phyloP scores from a whole-genome alignment of 2,797 vertebrate species.

The Clarias platycephalus region DNA sequence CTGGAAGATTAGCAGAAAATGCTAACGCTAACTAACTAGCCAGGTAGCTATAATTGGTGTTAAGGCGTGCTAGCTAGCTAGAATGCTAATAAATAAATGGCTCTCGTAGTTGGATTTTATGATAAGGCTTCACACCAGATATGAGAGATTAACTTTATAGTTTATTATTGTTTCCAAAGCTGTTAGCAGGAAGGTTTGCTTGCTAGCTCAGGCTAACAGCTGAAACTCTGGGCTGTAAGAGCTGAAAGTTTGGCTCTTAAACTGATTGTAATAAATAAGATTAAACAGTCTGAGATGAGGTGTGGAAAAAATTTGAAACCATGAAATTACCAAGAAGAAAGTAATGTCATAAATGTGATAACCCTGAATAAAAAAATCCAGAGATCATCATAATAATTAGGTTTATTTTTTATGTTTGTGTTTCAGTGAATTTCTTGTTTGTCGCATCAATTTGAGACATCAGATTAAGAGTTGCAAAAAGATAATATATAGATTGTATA shows the following conservation, averaged over 20 bases:
- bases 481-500: too few relatives aligned
- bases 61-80: conserved; percentile 15
- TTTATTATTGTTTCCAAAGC: background rate
- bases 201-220: background rate
- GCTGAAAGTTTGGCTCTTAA: background rate
- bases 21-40: conserved; percentile 26
- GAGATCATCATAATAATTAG: too few relatives aligned
- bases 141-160: background rate
- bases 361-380: too few relatives aligned
- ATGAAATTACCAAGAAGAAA: background rate
- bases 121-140: background rate
- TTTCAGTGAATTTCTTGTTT: too few relatives aligned
- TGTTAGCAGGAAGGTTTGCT: background rate
- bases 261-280: background rate
- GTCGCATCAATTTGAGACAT: background rate
- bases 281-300: background rate
- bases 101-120: background rate
- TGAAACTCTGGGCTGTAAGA: background rate
- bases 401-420: too few relatives aligned
- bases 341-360: too few relatives aligned
- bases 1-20: background rate
- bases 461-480: background rate
- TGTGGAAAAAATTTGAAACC: background rate
- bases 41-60: background rate
- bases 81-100: background rate